Evolutionary conservation across 30 jellyfish, hydroid and myxozoan genomes (phyloP).

Genomic region (Chironex yamaguchii): DNA sequence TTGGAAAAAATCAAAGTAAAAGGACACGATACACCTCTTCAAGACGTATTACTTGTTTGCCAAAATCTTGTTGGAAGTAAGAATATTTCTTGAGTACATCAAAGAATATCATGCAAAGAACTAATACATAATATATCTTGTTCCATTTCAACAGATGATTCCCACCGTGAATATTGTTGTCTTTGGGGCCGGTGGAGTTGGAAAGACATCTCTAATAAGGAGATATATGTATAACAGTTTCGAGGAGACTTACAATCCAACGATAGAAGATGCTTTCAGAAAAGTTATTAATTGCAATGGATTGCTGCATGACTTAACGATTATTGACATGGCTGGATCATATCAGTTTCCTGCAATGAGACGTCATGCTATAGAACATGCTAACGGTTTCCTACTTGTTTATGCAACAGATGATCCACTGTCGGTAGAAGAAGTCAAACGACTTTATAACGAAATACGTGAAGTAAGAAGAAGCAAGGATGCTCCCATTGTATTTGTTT

Average conservation of each 20-base stretch:
- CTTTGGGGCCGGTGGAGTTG: conserved; percentile 98
- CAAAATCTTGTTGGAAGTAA: too few species aligned
- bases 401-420: conserved; percentile 82
- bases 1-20: too few species aligned
- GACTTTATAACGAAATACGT: conserved; percentile 74
- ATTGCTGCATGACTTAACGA: conserved; percentile 76
- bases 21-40: too few species aligned
- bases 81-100: too few species aligned
- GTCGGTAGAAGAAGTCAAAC: conserved; percentile 87
- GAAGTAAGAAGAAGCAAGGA: conserved; percentile 52
- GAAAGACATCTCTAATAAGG: conserved; percentile 86
- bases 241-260: conserved; percentile 72
- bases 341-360: conserved; percentile 99
- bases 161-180: conserved; percentile 79
- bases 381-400: conserved; percentile 85
- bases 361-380: conserved; percentile 83
- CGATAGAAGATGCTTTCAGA: conserved; percentile 92
- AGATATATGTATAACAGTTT: conserved; percentile 80
- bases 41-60: too few species aligned
- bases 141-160: background rate
- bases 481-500: conserved; percentile 83
- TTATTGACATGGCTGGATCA: conserved; percentile 94
- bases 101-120: too few species aligned
- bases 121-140: too few species aligned
- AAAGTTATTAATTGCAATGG: conserved; percentile 75